These are phyloP conservation scores for Oryzias woworae DNA, from an alignment of 2,113 vertebrate genomes.

Conservation along the genomic window DNA sequence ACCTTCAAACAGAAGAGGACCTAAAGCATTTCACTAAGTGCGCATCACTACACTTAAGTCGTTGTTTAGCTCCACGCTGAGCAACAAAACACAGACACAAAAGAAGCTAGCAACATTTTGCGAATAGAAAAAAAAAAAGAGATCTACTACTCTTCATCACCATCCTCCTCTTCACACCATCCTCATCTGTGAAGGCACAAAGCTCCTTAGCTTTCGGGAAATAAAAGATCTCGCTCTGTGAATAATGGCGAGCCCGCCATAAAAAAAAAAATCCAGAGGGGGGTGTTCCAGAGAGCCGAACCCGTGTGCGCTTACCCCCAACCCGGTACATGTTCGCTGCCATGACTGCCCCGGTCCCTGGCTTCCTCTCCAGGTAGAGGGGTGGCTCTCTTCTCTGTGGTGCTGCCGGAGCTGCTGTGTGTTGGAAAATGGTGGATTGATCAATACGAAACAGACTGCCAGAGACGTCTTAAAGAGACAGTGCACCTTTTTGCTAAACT, in stretches of 20 bases:
- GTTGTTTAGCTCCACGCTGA: slow-evolving; percentile 25
- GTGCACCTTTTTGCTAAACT: slow-evolving; percentile 24
- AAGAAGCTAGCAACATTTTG: slow-evolving; percentile 21
- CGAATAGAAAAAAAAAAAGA: slow-evolving; percentile 4
- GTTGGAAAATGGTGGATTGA: slow-evolving; percentile 88
- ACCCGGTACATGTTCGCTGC: slow-evolving; percentile 89
- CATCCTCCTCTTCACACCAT: slow-evolving; percentile 62
- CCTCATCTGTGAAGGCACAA: slow-evolving; percentile 68
- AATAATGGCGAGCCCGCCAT: slow-evolving; percentile 45
- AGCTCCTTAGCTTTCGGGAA: slow-evolving; percentile 72
- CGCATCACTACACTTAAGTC: slow-evolving; percentile 15
- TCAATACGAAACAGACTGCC: slow-evolving; percentile 80
- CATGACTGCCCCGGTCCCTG: slow-evolving; percentile 81
- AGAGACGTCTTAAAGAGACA: slow-evolving; percentile 81
- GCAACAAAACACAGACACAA: slow-evolving; percentile 28
- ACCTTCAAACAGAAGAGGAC: slow-evolving; percentile 23
- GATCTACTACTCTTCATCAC: slow-evolving; percentile 69
- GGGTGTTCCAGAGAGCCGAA: too few relatives aligned
- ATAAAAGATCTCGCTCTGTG: slow-evolving; percentile 61
- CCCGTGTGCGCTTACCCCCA: slow-evolving; percentile 77
- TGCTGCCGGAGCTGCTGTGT: slow-evolving; percentile 74
- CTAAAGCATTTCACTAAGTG: slow-evolving; percentile 17
- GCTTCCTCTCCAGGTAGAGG: slow-evolving; percentile 80
- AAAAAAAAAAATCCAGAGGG: background rate
- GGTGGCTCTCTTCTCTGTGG: slow-evolving; percentile 62